Evolutionary conservation across 2,113 vertebrate species (phyloP).

Genomic region (Odontophorus gujanensis): DNA sequence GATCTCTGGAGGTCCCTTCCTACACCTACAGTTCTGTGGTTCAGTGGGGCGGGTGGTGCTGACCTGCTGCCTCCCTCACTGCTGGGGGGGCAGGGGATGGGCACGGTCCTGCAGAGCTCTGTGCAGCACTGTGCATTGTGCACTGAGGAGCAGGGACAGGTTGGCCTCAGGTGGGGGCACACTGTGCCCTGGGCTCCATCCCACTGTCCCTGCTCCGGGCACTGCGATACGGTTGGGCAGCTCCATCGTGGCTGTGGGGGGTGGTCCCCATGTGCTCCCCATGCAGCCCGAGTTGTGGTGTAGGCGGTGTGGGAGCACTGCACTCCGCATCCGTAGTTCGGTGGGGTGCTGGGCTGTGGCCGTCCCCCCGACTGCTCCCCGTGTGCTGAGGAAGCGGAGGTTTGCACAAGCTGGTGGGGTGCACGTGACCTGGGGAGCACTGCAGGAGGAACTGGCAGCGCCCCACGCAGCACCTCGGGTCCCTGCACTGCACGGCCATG

Average conservation of each 20-base stretch:
- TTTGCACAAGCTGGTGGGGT: constrained; percentile 11
- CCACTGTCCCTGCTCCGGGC: fast-evolving
- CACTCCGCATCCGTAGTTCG: fast-evolving
- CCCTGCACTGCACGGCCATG: background rate
- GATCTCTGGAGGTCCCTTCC: no score
- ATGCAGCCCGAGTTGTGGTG: fast-evolving
- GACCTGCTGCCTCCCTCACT: fast-evolving
- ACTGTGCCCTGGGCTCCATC: fast-evolving
- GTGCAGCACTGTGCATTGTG: fast-evolving
- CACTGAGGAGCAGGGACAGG: fast-evolving
- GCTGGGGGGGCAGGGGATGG: fast-evolving
- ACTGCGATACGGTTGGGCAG: fast-evolving
- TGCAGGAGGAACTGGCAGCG: background rate
- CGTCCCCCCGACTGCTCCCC: background rate
- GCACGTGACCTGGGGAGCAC: background rate
- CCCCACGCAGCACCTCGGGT: background rate
- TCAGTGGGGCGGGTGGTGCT: background rate
- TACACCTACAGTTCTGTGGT: no score
- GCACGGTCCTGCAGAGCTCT: background rate
- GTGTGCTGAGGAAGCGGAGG: background rate
- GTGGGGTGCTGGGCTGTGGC: fast-evolving
- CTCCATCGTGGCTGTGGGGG: fast-evolving
- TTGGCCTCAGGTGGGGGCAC: fast-evolving
- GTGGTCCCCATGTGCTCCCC: no score
- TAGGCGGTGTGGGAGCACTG: fast-evolving